Conservation (phyloP, 2,113 vertebrate genomes). For the Hippoglossus stenolepis region DNA sequence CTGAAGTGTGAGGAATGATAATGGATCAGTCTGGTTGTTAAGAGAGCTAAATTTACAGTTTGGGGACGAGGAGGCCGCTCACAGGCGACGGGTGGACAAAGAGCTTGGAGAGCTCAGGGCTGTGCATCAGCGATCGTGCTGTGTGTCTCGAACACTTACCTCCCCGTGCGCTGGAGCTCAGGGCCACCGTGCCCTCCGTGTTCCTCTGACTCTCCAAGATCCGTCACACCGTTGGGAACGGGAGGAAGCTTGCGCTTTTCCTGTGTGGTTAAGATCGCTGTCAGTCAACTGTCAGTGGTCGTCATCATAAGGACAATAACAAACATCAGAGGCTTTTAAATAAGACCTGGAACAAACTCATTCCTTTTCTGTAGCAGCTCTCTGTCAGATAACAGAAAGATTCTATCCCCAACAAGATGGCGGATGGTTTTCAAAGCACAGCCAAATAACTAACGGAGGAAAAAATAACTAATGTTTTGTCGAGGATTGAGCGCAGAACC, state of each 20-base stretch:
- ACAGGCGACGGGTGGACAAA: slow-evolving; percentile 25
- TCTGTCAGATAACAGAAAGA: background rate
- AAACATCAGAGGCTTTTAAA: background rate
- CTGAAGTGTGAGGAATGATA: slow-evolving; percentile 42
- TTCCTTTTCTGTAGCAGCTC: background rate
- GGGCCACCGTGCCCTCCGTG: slow-evolving; percentile 94
- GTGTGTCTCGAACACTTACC: slow-evolving; percentile 78
- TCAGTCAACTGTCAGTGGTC: slow-evolving; percentile 35
- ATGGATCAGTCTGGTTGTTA: slow-evolving; percentile 25
- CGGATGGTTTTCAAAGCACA: background rate
- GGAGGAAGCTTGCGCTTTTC: slow-evolving; percentile 97
- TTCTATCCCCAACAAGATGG: slow-evolving; percentile 33
- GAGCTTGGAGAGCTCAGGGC: slow-evolving; percentile 10
- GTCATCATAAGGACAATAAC: background rate
- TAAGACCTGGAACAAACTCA: background rate
- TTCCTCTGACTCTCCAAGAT: slow-evolving; percentile 89
- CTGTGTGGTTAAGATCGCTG: slow-evolving; percentile 75
- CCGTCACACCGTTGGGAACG: slow-evolving; percentile 94
- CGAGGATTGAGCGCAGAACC: slow-evolving; percentile 61
- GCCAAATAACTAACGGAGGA: slow-evolving; percentile 47
- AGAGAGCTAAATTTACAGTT: slow-evolving; percentile 38
- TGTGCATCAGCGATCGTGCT: background rate
- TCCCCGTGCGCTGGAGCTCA: slow-evolving; percentile 95
- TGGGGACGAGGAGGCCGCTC: slow-evolving; percentile 10
- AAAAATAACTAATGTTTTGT: slow-evolving; percentile 34